These are phyloP conservation scores for Indicator maculatus DNA, from an alignment of 2,113 vertebrate species.

Conservation along the genomic window DNA sequence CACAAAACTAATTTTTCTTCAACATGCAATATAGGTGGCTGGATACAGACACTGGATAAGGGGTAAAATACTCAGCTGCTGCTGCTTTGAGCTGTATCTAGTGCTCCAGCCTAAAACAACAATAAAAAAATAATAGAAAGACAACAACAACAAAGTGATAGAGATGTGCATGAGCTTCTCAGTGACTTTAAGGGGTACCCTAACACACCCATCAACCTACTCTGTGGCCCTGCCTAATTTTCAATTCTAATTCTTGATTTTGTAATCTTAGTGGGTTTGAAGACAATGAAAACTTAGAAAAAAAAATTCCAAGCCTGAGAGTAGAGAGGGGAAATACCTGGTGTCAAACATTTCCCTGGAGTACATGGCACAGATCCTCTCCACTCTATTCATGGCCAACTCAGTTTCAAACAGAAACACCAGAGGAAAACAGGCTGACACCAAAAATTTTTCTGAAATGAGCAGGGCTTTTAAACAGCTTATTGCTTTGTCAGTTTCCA, in stretches of 20 bases:
- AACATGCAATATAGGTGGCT: rapidly evolving
- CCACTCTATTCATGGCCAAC: neutral
- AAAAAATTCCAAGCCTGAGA: neutral
- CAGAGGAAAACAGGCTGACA: neutral
- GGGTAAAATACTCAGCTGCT: no score
- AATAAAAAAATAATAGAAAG: neutral
- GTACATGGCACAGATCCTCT: neutral
- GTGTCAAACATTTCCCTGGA: neutral
- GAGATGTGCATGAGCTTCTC: no score
- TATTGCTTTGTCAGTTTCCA: neutral
- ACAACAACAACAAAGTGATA: no score
- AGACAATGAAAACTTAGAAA: no score
- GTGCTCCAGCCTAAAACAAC: no score
- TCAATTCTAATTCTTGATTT: neutral
- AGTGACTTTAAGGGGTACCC: neutral
- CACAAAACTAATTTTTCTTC: neutral
- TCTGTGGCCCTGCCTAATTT: neutral
- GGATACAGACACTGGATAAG: neutral
- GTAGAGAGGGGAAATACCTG: neutral
- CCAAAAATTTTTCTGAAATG: neutral
- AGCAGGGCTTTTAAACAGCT: neutral
- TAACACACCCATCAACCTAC: rapidly evolving
- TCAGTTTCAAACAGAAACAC: neutral
- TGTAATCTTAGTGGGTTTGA: neutral
- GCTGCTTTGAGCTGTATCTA: neutral